Conservation (phyloP, 2,888 invertebrate species). For the Polydrusus pterygomalis region DNA sequence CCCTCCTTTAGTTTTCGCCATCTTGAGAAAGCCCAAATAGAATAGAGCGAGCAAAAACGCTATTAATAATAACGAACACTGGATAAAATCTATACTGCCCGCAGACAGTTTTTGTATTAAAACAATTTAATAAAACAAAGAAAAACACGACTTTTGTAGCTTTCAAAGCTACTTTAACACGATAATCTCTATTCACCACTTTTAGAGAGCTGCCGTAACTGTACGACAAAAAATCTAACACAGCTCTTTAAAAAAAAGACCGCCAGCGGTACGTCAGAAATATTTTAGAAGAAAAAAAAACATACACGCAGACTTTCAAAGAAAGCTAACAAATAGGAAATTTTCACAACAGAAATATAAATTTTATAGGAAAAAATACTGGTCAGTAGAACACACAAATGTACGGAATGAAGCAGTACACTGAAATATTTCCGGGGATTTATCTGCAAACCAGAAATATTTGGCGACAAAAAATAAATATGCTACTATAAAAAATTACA, state of each 20-base stretch:
- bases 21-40: slow-evolving; percentile 46
- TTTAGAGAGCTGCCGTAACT: slow-evolving; percentile 28
- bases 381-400: slow-evolving; percentile 20
- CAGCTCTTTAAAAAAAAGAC: slow-evolving; percentile 30
- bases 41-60: slow-evolving; percentile 30
- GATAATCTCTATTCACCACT: slow-evolving; percentile 17
- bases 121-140: background rate
- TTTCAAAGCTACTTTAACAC: slow-evolving; percentile 29
- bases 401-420: slow-evolving; percentile 30
- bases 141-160: slow-evolving; percentile 13
- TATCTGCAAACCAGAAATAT: slow-evolving; percentile 6
- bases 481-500: background rate
- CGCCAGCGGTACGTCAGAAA: slow-evolving; percentile 46
- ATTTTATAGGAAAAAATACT: slow-evolving; percentile 26
- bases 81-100: slow-evolving; percentile 33
- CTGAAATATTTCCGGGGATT: slow-evolving; percentile 27
- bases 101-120: background rate
- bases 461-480: slow-evolving; percentile 5
- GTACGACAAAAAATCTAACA: slow-evolving; percentile 28
- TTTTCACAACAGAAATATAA: slow-evolving; percentile 20
- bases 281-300: slow-evolving; percentile 25
- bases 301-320: slow-evolving; percentile 20
- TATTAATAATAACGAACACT: slow-evolving; percentile 41
- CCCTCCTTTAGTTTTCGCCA: slow-evolving; percentile 59
- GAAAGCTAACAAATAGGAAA: slow-evolving; percentile 22